Conservation (phyloP, 2,797 vertebrate genomes). For the Steatocranus sp. region DNA sequence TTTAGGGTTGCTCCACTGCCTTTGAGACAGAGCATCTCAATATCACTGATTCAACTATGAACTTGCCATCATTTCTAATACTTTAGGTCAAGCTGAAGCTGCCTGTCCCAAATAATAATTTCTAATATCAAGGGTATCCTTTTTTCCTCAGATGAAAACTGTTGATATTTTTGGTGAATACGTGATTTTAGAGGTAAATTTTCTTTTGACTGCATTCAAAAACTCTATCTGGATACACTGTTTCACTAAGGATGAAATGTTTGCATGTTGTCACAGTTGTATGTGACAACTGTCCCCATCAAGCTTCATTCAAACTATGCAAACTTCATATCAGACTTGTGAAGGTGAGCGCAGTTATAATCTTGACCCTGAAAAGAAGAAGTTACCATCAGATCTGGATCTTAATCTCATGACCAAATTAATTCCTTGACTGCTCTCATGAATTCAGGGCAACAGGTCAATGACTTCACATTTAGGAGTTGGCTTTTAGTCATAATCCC, state of each 20-base stretch:
- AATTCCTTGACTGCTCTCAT: constrained; percentile 23
- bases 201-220: not conserved
- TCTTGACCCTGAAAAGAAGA: constrained; percentile 17
- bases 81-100: not conserved
- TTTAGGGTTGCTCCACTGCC: not conserved
- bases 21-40: not conserved
- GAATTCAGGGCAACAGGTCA: constrained; percentile 22
- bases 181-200: not conserved
- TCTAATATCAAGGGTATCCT: not conserved
- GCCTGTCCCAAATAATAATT: not conserved
- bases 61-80: not conserved
- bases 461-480: constrained; percentile 14
- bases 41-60: not conserved
- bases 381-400: not conserved
- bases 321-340: not conserved
- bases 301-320: constrained; percentile 1
- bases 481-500: constrained; percentile 10
- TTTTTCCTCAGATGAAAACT: not conserved
- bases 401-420: constrained; percentile 13
- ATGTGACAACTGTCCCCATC: not conserved
- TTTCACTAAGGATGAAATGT: not conserved
- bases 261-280: not conserved
- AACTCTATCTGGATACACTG: not conserved
- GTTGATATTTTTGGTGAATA: not conserved
- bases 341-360: not conserved